Base-by-base conservation (phyloP, 2,113 vertebrate genomes). In the Lanius collurio region DNA sequence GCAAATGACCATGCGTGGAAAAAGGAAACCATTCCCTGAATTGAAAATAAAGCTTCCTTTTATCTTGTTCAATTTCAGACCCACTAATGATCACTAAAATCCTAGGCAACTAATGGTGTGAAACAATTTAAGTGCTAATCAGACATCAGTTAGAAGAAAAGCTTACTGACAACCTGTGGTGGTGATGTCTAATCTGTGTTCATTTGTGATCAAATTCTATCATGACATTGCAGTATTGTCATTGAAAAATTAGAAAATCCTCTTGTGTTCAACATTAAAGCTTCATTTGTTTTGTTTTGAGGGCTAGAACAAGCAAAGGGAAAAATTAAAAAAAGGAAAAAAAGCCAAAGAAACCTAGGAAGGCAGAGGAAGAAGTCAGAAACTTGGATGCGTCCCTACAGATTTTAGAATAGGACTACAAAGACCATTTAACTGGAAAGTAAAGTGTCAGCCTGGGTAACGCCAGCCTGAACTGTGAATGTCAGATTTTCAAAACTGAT, bases 91-190 rank as follows among this genome's bases (percentile, higher is more conserved):
- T 77, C 47, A 79, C 21, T 76, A 90, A 75, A 94, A 81, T 83
- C 52, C 44, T 92, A 64, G 37, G 59, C 53, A 91, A 65, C 67
- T 71, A 93, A 77, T 33, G 39, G 20, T 64, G 26, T 63, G 55
- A 84, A 89, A 80, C 60, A 94, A 73, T 86, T 82, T 93, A 81
- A 91, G 75, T 73, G 42, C 82, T 96, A 93, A 78, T 94, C 86
- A 88, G 78, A 89, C 21, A 75, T 73, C 55, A 79, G 39, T 77
- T 82, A 78, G 67, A 84, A 8, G 13, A 78, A 95, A 91, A 81
- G 10, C 20, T 60, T 33, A 39, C 22, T 77, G 60, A 76, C 53
- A 85, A 53, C 9, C 33, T 78, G 37, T 1, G 6, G 27, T 49
- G 24, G 7, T 80, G 47, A 74, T 60, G 28, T n/a, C 39, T 76